Evolutionary conservation across 2,888 invertebrate species (phyloP).

Genomic region (Acronicta leporina): DNA sequence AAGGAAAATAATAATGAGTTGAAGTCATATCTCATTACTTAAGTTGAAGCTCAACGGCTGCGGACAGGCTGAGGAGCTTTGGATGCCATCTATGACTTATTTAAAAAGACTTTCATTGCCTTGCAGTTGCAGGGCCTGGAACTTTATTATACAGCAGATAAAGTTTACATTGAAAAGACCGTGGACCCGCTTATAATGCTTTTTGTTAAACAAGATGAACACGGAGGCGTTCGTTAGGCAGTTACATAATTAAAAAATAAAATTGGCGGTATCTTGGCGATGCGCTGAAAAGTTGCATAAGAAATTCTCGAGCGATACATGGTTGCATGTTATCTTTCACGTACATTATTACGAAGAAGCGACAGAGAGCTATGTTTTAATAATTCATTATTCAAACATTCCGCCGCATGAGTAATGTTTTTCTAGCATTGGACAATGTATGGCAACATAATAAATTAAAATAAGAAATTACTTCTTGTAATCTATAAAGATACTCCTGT

Average conservation of each 20-base stretch:
- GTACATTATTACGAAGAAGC: slow-evolving; percentile 41
- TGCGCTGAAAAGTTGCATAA: slow-evolving; percentile 77
- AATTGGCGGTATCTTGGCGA: slow-evolving; percentile 72
- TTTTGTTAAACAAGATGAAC: slow-evolving; percentile 45
- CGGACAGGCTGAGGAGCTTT: slow-evolving; percentile 77
- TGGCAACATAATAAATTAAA: slow-evolving; percentile 49
- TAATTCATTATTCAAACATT: slow-evolving; percentile 47
- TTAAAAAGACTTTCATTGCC: slow-evolving; percentile 61
- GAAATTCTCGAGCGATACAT: slow-evolving; percentile 65
- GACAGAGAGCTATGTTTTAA: slow-evolving; percentile 46
- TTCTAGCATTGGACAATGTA: slow-evolving; percentile 44
- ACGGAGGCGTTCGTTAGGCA: slow-evolving; percentile 81
- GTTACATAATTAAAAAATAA: slow-evolving; percentile 79
- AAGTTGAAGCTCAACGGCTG: slow-evolving; percentile 80
- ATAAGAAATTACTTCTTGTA: slow-evolving; percentile 26
- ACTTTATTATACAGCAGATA: slow-evolving; percentile 31
- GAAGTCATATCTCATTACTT: slow-evolving; percentile 86
- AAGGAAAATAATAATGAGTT: slow-evolving; percentile 82
- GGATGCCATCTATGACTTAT: slow-evolving; percentile 66
- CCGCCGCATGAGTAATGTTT: slow-evolving; percentile 41
- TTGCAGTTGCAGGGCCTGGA: slow-evolving; percentile 28
- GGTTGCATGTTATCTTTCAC: slow-evolving; percentile 51
- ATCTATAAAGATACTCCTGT: slow-evolving; percentile 23
- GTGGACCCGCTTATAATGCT: slow-evolving; percentile 23
- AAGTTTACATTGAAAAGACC: slow-evolving; percentile 28